These are phyloP conservation scores for Redunca redunca DNA, from an alignment of 2,113 vertebrate genomes.

Conservation along the genomic window DNA sequence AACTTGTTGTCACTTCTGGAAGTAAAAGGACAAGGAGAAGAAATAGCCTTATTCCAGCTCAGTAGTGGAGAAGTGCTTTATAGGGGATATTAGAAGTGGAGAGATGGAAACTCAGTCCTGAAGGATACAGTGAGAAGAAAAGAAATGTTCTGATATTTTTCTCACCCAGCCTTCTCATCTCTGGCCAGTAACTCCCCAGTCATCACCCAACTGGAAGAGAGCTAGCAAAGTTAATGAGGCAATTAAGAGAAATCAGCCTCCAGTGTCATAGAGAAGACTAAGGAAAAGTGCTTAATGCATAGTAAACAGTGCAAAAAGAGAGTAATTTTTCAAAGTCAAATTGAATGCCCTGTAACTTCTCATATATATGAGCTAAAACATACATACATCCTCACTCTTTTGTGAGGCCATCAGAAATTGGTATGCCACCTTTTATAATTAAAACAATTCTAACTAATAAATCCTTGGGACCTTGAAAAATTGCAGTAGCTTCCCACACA, in stretches of 20 bases:
- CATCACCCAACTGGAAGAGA: neutral
- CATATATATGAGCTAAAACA: neutral
- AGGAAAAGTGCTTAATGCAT: neutral
- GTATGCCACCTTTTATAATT: neutral
- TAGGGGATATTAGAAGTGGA: neutral
- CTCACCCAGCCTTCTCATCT: neutral
- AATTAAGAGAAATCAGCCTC: neutral
- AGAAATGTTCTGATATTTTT: neutral
- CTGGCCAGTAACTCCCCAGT: neutral
- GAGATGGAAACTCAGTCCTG: neutral
- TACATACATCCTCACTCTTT: neutral
- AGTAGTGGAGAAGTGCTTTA: neutral
- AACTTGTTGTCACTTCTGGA: neutral
- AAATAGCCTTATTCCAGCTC: neutral
- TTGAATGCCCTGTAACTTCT: neutral
- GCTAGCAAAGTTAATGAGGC: neutral
- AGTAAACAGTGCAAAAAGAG: neutral
- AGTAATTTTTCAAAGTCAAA: neutral
- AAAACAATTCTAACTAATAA: neutral
- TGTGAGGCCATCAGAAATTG: neutral
- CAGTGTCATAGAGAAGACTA: neutral
- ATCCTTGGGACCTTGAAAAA: conserved; percentile 8
- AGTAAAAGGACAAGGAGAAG: neutral
- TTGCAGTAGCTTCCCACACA: neutral
- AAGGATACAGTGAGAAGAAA: neutral